Conservation (phyloP, 2,888 invertebrate genomes). For the Allophyes oxyacanthae region DNA sequence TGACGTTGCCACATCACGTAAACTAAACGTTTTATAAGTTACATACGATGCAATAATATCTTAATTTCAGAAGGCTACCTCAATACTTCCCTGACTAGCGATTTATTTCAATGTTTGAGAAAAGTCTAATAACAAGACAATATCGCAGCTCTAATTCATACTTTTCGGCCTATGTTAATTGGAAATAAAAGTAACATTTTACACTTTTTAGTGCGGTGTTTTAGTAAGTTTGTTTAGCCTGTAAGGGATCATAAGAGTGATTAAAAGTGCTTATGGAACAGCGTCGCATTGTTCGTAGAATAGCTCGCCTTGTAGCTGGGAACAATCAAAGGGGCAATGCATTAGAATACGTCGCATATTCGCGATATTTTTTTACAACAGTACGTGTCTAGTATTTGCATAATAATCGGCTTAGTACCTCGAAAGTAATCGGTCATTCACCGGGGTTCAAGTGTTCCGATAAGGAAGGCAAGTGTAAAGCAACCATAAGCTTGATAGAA, state of each 20-base stretch:
- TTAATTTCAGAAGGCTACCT: background rate
- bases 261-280: constrained; percentile 1
- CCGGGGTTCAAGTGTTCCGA: constrained; percentile 31
- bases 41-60: background rate
- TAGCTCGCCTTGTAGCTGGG: constrained; percentile 23
- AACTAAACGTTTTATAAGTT: background rate
- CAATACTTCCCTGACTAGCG: background rate
- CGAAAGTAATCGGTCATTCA: constrained; percentile 31
- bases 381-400: constrained; percentile 8
- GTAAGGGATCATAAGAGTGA: constrained; percentile 5
- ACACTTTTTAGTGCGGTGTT: constrained; percentile 8
- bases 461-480: constrained; percentile 41
- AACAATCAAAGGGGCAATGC: constrained; percentile 24
- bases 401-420: constrained; percentile 37
- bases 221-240: constrained; percentile 1
- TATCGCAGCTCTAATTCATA: background rate
- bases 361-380: background rate
- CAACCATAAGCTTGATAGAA: constrained; percentile 32
- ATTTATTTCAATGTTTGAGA: too few relatives aligned
- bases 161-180: background rate
- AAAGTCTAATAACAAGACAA: too few relatives aligned
- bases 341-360: constrained; percentile 16
- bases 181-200: background rate
- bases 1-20: background rate
- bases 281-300: constrained; percentile 5